Evolutionary conservation across 2,888 invertebrate genomes (phyloP).

Genomic region (Macroteleia sp.): DNA sequence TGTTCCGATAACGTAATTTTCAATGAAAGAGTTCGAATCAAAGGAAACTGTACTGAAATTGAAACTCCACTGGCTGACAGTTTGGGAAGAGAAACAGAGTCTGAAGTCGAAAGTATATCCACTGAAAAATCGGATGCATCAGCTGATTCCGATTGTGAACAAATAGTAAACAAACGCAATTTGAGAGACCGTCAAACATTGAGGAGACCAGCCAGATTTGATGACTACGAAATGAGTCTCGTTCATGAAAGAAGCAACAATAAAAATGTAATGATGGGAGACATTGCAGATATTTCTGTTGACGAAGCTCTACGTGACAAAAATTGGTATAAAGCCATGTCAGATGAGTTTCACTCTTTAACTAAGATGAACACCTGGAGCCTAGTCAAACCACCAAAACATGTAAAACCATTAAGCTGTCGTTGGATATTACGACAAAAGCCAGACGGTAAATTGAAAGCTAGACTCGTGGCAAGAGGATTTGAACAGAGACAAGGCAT

Average conservation of each 20-base stretch:
- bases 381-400: no score
- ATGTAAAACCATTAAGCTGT: not conserved
- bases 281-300: constrained; percentile 64
- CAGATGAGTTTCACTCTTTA: constrained; percentile 50
- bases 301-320: constrained; percentile 68
- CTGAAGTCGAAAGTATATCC: not conserved
- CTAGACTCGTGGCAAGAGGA: constrained; percentile 39
- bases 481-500: constrained; percentile 66
- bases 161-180: not conserved
- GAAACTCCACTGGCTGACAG: no score
- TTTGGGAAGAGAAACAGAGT: not conserved
- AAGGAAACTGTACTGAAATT: no score
- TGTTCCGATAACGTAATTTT: not conserved
- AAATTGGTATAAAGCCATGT: constrained; percentile 70
- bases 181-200: constrained; percentile 57
- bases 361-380: not conserved
- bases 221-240: constrained; percentile 38
- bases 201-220: constrained; percentile 53
- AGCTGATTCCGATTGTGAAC: not conserved
- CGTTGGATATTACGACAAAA: not conserved
- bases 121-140: not conserved
- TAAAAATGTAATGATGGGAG: constrained; percentile 49
- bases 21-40: not conserved
- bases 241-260: not conserved
- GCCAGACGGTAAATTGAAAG: no score